These are phyloP conservation scores for Eilema caniola DNA, from an alignment of 2,888 invertebrate genomes.

Conservation along the genomic window DNA sequence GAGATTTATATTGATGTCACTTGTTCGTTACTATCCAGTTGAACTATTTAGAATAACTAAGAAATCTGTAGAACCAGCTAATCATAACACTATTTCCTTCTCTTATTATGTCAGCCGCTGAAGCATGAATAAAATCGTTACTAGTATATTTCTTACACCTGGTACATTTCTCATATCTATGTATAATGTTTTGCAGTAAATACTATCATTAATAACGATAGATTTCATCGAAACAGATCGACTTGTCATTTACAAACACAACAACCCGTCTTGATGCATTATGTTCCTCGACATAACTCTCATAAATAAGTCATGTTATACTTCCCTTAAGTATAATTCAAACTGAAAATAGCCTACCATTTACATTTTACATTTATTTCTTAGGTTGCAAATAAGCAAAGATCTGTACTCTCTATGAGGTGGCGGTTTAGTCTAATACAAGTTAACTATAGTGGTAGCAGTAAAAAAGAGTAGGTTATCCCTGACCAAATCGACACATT, in stretches of 20 bases:
- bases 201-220: slow-evolving; percentile 10
- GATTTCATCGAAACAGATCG: slow-evolving; percentile 16
- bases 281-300: not conserved
- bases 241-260: slow-evolving; percentile 13
- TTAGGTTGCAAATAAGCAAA: not conserved
- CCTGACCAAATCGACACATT: no score
- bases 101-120: not conserved
- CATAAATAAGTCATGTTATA: slow-evolving; percentile 9
- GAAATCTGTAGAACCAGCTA: not conserved
- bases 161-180: slow-evolving; percentile 6
- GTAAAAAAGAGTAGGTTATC: no score
- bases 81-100: not conserved
- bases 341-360: not conserved
- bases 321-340: not conserved
- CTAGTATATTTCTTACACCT: not conserved
- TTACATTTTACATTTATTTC: not conserved
- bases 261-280: slow-evolving; percentile 1
- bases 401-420: no score
- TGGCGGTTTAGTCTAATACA: no score
- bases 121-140: not conserved
- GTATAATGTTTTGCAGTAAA: slow-evolving; percentile 7
- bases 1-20: no score
- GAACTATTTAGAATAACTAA: no score
- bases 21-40: no score
- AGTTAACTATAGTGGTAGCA: no score